Base-by-base conservation (phyloP, 2,113 vertebrate species). In the Todiramphus saurophagus region DNA sequence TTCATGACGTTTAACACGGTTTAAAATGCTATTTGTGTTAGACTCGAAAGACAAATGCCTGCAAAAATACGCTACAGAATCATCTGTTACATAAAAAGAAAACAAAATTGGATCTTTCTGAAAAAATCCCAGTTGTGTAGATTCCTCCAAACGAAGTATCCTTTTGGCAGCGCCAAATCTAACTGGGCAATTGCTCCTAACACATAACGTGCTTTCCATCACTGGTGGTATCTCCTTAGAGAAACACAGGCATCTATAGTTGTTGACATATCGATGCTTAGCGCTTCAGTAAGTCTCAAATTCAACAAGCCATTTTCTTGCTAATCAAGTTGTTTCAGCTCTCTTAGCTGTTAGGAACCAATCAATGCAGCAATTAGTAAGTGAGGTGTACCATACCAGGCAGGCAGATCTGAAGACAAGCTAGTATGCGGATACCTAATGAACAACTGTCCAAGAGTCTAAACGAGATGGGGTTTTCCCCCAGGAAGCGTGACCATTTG, bases 111-210 rank as follows among this genome's bases (percentile, higher is more conserved):
- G 1, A 23, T 39, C 28, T 50, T 70, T n/a, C 68, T 48, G 44
- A 10, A 68, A 68, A 70, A 91, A 51, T 23, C 35, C 11, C 43
- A 28, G 50, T 15, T 41, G 53, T 50, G 21, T 44, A n/a, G 30
- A 58, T 82, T 68, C 79, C 20, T 76, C 62, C 37, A 83, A 19
- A 30, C 1, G 5, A 91, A 6, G 20, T 7, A 35, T n/a, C n/a
- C 30, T 81, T 90, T 43, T 35, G 43, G 30, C 33, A 75, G 58
- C 59, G 89, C 44, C 81, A 82, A 70, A 31, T 30, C 46, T 21
- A 56, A 31, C 0, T 2, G 2, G 48, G 27, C 0, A 0, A 62
- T 4, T 39, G 30, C 13, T 82, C 64, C 53, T 33, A 58, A 58
- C 39, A 77, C 20, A 31, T 31, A 35, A 55, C 11, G 48, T 20